phyloP scores from a whole-genome alignment of 1,140 invertebrate species.

The Papilio machaon region DNA sequence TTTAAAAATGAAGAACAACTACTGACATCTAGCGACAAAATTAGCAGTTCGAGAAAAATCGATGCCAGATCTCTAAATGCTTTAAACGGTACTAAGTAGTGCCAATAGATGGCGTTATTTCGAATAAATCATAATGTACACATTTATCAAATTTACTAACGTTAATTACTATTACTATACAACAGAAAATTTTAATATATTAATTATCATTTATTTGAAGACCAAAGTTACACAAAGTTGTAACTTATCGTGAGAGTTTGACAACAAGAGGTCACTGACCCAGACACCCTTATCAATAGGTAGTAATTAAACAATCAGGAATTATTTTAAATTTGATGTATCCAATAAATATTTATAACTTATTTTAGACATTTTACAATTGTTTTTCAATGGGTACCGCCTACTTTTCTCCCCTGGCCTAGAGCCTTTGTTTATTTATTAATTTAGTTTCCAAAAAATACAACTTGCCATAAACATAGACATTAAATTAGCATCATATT shows the following conservation, averaged over 20 bases:
- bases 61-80: background rate
- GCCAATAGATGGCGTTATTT: background rate
- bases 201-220: background rate
- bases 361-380: no score
- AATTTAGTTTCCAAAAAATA: no score
- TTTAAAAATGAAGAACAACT: background rate
- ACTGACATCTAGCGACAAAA: background rate
- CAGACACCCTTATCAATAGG: background rate
- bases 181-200: background rate
- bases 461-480: no score
- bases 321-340: no score
- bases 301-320: background rate
- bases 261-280: background rate
- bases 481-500: no score
- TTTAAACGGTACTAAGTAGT: background rate
- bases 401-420: no score
- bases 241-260: background rate
- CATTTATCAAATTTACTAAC: background rate
- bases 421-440: no score
- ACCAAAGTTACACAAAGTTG: background rate
- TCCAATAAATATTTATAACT: no score
- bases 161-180: background rate
- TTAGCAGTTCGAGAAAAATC: background rate
- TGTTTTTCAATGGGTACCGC: no score
- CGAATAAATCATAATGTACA: background rate